Base-by-base conservation (phyloP, 2,797 vertebrate genomes). In the Fistularia tabacaria region DNA sequence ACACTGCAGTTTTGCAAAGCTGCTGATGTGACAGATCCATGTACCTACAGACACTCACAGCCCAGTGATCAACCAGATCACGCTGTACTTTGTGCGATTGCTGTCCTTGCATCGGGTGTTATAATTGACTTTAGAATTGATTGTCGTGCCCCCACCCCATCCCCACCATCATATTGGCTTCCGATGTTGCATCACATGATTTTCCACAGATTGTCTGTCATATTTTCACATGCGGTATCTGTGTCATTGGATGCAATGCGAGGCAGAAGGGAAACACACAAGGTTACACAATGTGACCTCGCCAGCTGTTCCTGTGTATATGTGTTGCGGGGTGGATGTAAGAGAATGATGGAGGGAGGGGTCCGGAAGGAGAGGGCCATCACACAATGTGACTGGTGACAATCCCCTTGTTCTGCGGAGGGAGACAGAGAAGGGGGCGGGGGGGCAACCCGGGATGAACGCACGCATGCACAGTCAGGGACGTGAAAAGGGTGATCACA, bases 1-100 rank as follows among this genome's bases (percentile, higher is more conserved):
- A 89, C 76, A 87, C 87, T 88, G 87, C 87, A 88, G 87, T 71
- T 82, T 74, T 80, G 82, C 71, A 82, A 87, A 87, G 81, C 84
- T 89, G 87, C 87, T 86, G 85, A 89, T 83, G 73, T 86, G 85
- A 87, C 82, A 81, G 68, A 84, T 85, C 79, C 74, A 73, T 62
- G 44, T 59, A 73, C 74, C 54, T 64, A 38, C 69, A 41, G 56
- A 50, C 49, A 47, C 46, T n/a, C 55, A 42, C 54, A 57, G 13
- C 46, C 49, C 41, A 36, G 56, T 62, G 59, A 70, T 76, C 72
- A 60, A 52, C 59, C 62, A 58, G 51, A 78, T 73, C 69, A 51
- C 11, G 10, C 67, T 59, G 66, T 59, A 51, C 70, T 66, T 66
- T 59, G 38, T 55, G 54, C 59, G 59, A 66, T 45, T 60, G 54